Conservation (phyloP, 2,797 vertebrate genomes). For the Acipenser ruthenus region DNA sequence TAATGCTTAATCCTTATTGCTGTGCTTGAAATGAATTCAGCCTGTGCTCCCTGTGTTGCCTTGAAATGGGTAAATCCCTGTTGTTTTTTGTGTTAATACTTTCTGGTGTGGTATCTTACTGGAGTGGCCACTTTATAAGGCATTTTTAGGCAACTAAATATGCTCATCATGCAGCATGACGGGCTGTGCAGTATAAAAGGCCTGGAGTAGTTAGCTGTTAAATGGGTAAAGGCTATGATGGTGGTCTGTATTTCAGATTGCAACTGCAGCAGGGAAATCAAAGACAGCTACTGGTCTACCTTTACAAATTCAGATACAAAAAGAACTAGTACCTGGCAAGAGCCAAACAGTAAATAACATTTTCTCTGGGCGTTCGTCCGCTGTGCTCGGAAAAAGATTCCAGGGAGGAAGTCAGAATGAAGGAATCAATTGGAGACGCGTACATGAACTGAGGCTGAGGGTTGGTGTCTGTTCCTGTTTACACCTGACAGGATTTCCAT, state of each 20-base stretch:
- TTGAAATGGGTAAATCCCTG: no score
- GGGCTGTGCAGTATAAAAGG: neutral
- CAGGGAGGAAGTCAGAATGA: constrained; percentile 28
- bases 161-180: neutral
- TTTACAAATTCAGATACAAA: no score
- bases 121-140: no score
- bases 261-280: neutral
- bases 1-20: no score
- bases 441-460: constrained; percentile 23
- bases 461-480: constrained; percentile 27
- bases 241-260: neutral
- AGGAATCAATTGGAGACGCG: constrained; percentile 24
- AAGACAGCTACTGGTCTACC: neutral
- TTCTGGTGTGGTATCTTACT: no score
- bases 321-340: constrained; percentile 49
- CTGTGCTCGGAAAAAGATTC: constrained; percentile 35
- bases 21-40: no score
- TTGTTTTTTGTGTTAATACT: no score
- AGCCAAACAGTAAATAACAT: constrained; percentile 52
- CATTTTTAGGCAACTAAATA: neutral
- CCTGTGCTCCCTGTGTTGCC: no score
- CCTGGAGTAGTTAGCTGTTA: neutral
- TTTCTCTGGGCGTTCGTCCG: constrained; percentile 48
- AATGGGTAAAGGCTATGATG: neutral
- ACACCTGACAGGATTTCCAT: constrained; percentile 15